Base-by-base conservation (phyloP, 2,113 vertebrate genomes). In the Podarcis cretensis region DNA sequence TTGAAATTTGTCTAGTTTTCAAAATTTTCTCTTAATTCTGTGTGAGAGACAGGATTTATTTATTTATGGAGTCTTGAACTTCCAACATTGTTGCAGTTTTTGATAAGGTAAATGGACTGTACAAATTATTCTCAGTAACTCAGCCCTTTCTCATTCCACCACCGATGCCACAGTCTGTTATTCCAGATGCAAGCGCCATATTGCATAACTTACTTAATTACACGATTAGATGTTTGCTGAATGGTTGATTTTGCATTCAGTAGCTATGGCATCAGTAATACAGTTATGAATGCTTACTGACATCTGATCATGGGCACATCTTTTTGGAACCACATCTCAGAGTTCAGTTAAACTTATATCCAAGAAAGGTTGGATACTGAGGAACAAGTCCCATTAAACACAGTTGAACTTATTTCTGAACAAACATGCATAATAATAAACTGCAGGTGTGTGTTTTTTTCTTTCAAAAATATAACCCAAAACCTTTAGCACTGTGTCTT, bases 201-300 rank as follows among this genome's bases (percentile, higher is more conserved):
- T 85, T 86, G 68, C 37, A 79, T 85, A 89, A 83, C 89, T 93
- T 90, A 91, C 84, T 94, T 91, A 93, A 91, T 94, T 89, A 90
- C 25, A 89, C 82, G 89, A 81, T n/a, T 68, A 32, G 68, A 37
- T 80, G 79, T 48, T 86, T 89, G 85, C 88, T 1, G 16, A 89
- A 63, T 59, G 30, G 1, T 4, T 88, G 65, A 63, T 82, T 92
- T 86, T 89, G 21, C 71, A 82, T 90, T 92, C 79, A 30, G 65
- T 6, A 76, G 87, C 32, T 75, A 1, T 4, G 68, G 16, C 89
- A 40, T 88, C 82, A 92, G 90, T 86, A 93, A 89, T 93, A 85
- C 32, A 32, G 12, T 76, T 25, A 88, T 93, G 83, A 27, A 54
- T 57, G 77, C 81, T 92, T 3, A 80, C 57, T 59, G 86, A 71